These are phyloP conservation scores for Eumacrocentrus americanus DNA, from an alignment of 2,888 invertebrate species.

Conservation along the genomic window DNA sequence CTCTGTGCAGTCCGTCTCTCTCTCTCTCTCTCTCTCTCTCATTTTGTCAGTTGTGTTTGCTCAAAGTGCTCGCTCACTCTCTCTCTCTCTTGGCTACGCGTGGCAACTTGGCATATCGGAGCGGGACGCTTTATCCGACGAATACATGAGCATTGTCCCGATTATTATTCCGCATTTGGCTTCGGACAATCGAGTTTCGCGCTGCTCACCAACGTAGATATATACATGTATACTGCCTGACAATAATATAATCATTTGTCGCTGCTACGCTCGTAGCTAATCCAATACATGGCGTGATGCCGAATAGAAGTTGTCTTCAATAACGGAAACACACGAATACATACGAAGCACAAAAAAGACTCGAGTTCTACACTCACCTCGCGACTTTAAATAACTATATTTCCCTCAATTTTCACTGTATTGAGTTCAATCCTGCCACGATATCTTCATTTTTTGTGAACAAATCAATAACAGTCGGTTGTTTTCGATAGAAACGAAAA, in stretches of 20 bases:
- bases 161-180: slow-evolving; percentile 29
- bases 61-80: not conserved
- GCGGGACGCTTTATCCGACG: slow-evolving; percentile 2
- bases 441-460: not conserved
- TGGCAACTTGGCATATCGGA: slow-evolving; percentile 12
- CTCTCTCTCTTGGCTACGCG: not conserved
- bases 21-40: too few relatives aligned
- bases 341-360: too few relatives aligned
- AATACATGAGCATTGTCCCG: slow-evolving; percentile 20
- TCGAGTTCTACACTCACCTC: too few relatives aligned
- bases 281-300: not conserved
- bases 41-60: slow-evolving; percentile 4
- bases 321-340: too few relatives aligned
- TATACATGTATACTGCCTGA: not conserved
- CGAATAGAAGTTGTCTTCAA: not conserved
- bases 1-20: not conserved
- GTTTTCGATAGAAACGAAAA: not conserved
- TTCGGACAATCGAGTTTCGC: slow-evolving; percentile 20
- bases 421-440: not conserved
- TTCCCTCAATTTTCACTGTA: not conserved
- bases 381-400: not conserved
- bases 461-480: not conserved
- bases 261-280: not conserved
- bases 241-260: slow-evolving; percentile 18
- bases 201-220: slow-evolving; percentile 2